Base-by-base conservation (phyloP, 2,888 invertebrate genomes). In the Idaea dimidiata region DNA sequence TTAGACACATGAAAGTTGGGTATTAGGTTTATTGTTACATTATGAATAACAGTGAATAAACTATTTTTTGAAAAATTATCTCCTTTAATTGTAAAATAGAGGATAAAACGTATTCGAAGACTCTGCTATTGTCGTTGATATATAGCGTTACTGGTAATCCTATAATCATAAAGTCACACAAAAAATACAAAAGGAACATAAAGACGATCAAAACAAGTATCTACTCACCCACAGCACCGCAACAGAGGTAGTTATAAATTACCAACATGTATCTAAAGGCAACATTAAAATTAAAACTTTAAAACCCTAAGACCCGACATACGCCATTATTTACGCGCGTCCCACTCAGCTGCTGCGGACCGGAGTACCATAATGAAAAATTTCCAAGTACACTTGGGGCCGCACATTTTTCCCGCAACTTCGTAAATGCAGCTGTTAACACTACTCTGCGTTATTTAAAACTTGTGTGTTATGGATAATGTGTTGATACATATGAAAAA, bases 281-380 rank as follows among this genome's bases (percentile, higher is more conserved):
- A 14, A 43, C 43, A 43, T 43, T 43, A 43, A 43, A 43, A 43
- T 43, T 43, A 43, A 43, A 43, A 43, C 43, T 43, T 43, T 43
- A 43, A 43, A 43, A 43, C 43, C 43, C 43, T 8, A 43, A 43
- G 43, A 43, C 43, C 43, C 43, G 43, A 43, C 43, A 43, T 43
- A 43, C 43, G 43, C 43, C 43, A 43, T 43, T 43, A 43, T 43
- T 43, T 43, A 43, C 43, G 14, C 43, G 43, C 43, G 43, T 43
- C 43, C 43, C 43, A 8, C 43, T 43, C 43, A 43, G 43, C 43
- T 43, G 43, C 10, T 43, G 43, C 43, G 43, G 43, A 43, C 8
- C 43, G 43, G 33, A 31, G 61, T 62, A 59, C 54, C 10, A 59
- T 67, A 68, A 68, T 68, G 68, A 68, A 68, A 67, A 67, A 65